Evolutionary conservation across 2,797 vertebrate species (phyloP).

Genomic region (Iguana delicatissima): DNA sequence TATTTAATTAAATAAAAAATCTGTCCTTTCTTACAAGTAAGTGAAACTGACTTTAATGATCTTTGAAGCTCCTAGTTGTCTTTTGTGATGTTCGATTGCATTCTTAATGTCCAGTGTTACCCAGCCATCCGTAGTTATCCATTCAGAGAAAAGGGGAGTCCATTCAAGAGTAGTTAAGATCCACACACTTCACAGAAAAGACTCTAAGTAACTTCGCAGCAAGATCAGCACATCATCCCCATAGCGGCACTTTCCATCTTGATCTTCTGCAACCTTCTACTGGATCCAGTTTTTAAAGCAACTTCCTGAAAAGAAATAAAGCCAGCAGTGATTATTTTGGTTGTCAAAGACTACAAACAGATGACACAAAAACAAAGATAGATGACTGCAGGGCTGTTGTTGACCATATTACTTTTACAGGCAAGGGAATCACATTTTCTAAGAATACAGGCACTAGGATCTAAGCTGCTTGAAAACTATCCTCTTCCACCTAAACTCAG

Average conservation of each 20-base stretch:
- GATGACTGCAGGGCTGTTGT: not conserved
- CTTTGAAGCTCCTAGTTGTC: conserved; percentile 49
- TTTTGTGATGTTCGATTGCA: conserved; percentile 43
- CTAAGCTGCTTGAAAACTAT: not conserved
- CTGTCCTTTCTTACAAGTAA: conserved; percentile 38
- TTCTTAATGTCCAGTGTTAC: conserved; percentile 56
- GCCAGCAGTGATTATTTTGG: conserved; percentile 52
- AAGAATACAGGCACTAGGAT: not conserved
- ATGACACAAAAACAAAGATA: not conserved
- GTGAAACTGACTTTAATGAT: conserved; percentile 56
- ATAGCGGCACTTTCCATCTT: conserved; percentile 56
- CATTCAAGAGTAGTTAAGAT: conserved; percentile 53
- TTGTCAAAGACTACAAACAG: not conserved
- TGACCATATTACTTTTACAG: not conserved
- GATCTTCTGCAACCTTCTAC: conserved; percentile 64
- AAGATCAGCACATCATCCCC: conserved; percentile 49
- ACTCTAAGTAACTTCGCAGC: conserved; percentile 69
- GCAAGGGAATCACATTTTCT: not conserved
- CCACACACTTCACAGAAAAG: conserved; percentile 51
- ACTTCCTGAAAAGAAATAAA: conserved; percentile 76
- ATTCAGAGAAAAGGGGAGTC: conserved; percentile 69
- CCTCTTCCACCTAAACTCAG: not conserved
- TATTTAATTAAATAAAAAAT: not conserved
- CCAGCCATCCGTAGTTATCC: conserved; percentile 55
- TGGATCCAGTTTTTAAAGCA: conserved; percentile 73